Percentiles rank a stretch among this genome's conserved stretches.
phyloP scores from a whole-genome alignment of 2,113 vertebrate species.

The Pao palembangensis region DNA sequence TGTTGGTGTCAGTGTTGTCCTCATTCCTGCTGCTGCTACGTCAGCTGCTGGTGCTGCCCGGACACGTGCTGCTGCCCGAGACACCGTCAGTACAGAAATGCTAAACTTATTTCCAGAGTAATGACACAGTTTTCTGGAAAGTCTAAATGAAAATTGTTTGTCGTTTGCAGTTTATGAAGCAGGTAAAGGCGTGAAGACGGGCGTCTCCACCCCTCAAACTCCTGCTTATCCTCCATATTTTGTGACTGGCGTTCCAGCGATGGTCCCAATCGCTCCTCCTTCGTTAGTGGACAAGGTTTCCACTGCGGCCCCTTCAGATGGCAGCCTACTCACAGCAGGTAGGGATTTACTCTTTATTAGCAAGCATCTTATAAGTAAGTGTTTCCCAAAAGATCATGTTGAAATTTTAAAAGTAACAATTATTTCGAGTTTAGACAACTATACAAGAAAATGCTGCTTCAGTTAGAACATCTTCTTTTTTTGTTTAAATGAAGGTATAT shows the following conservation, averaged over 20 bases:
- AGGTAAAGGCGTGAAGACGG: constrained; percentile 89
- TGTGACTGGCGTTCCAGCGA: constrained; percentile 85
- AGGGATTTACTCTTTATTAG: constrained; percentile 7
- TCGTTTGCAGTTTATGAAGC: constrained; percentile 86
- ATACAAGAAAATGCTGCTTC: too few relatives aligned
- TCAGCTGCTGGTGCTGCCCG: constrained; percentile 92
- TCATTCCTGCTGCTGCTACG: constrained; percentile 94
- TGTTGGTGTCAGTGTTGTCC: constrained; percentile 99
- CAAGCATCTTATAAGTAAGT: background rate
- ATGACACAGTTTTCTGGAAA: background rate
- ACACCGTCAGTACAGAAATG: constrained; percentile 80
- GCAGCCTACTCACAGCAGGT: constrained; percentile 62
- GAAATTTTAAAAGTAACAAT: too few relatives aligned
- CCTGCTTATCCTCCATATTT: constrained; percentile 87
- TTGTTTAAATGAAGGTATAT: too few relatives aligned
- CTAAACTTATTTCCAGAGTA: background rate
- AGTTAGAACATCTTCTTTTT: too few relatives aligned
- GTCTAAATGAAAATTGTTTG: background rate
- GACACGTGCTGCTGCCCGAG: constrained; percentile 95
- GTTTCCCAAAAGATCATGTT: too few relatives aligned
- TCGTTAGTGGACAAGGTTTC: constrained; percentile 89
- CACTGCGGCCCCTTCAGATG: constrained; percentile 72
- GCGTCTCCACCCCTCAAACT: constrained; percentile 74
- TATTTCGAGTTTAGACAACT: too few relatives aligned
- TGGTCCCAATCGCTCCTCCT: constrained; percentile 83